These are phyloP conservation scores for Ardeotis arabs DNA, from an alignment of 2,113 vertebrate genomes.

Conservation along the genomic window DNA sequence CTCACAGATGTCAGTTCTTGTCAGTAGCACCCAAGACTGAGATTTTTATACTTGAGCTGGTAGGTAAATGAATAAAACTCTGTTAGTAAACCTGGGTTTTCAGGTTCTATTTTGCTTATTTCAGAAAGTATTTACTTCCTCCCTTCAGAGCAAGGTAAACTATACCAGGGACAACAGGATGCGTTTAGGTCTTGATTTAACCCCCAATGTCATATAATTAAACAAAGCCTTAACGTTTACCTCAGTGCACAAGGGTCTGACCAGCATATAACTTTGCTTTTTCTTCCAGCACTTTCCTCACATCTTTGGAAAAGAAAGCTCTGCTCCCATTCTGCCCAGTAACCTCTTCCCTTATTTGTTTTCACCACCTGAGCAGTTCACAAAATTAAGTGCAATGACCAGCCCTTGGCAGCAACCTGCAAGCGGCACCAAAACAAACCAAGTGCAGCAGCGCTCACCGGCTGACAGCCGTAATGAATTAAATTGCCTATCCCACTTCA, in stretches of 20 bases:
- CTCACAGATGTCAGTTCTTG: background rate
- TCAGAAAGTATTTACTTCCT: background rate
- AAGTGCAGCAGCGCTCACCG: background rate
- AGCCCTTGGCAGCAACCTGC: background rate
- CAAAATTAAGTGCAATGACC: constrained; percentile 5
- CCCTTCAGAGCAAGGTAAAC: background rate
- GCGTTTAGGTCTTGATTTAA: background rate
- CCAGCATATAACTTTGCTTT: background rate
- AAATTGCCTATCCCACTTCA: constrained; percentile 18
- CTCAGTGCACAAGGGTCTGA: background rate
- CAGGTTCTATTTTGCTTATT: background rate
- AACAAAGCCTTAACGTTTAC: background rate
- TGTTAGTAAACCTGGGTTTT: background rate
- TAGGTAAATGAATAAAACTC: background rate
- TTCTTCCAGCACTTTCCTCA: background rate
- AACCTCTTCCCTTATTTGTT: constrained; percentile 1
- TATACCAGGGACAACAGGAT: background rate
- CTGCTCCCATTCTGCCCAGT: background rate
- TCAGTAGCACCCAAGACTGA: background rate
- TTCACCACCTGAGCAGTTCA: constrained; percentile 29
- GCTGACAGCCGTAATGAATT: constrained; percentile 59
- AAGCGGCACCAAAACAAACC: background rate
- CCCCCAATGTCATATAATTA: background rate
- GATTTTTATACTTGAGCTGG: background rate
- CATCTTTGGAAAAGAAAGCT: background rate